Conservation (phyloP, 2,113 vertebrate genomes). For the Mystacornis crossleyi region DNA sequence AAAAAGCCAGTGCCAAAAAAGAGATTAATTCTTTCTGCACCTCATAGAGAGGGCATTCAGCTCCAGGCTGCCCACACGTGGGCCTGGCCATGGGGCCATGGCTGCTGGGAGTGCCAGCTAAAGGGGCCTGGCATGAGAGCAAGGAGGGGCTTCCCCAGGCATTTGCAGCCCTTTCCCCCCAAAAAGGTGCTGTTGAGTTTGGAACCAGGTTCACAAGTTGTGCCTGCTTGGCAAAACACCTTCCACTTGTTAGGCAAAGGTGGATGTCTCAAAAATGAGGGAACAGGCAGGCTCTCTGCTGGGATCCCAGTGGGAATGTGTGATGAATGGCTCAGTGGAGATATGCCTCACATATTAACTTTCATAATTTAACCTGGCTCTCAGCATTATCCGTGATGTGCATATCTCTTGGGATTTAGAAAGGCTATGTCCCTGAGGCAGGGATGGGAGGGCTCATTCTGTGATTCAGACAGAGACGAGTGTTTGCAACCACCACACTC, state of each 20-base stretch:
- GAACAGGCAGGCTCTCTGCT: fast-evolving
- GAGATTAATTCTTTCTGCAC: neutral
- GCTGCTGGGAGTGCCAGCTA: fast-evolving
- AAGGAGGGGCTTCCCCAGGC: fast-evolving
- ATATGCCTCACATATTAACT: fast-evolving
- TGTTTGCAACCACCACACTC: neutral
- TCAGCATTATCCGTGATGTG: neutral
- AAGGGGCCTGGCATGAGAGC: fast-evolving
- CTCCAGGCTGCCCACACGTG: fast-evolving
- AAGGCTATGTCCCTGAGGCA: neutral
- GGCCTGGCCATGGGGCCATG: neutral
- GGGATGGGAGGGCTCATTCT: neutral
- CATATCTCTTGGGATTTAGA: neutral
- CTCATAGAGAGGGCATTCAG: neutral
- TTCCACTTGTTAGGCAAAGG: neutral
- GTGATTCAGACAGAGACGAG: neutral
- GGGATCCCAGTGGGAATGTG: fast-evolving
- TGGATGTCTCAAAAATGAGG: fast-evolving
- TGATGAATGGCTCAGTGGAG: fast-evolving
- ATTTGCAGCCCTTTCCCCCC: neutral
- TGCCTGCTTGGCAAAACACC: fast-evolving
- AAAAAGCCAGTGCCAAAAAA: neutral
- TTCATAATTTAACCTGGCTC: neutral
- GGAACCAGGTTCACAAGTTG: neutral
- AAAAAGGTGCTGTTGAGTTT: neutral